A percentile compares a stretch with the other conserved stretches of the same genome.
Evolutionary conservation across 2,113 vertebrate species (phyloP).

Genomic region (Brevimyrus niger): DNA sequence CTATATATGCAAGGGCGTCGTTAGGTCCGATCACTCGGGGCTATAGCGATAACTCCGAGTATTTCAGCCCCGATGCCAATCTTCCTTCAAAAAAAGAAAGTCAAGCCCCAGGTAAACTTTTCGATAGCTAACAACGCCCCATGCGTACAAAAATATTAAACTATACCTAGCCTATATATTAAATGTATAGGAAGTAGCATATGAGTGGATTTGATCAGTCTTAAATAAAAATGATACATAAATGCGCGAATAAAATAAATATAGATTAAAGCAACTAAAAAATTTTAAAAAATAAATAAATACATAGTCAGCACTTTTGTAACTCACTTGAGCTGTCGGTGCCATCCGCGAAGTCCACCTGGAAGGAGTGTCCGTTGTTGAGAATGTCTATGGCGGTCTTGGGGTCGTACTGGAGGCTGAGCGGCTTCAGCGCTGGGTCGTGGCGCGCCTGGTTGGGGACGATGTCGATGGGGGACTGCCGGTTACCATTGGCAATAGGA

Average conservation of each 20-base stretch:
- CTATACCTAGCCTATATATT: background rate
- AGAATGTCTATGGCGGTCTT: slow-evolving; percentile 72
- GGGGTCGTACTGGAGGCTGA: slow-evolving; percentile 73
- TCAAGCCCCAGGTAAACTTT: too few species aligned
- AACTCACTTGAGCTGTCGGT: slow-evolving; percentile 78
- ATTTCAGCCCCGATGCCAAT: too few species aligned
- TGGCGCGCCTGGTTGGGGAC: slow-evolving; percentile 68
- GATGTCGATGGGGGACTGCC: slow-evolving; percentile 91
- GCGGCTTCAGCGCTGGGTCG: slow-evolving; percentile 67
- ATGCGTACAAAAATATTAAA: background rate
- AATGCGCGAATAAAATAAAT: background rate
- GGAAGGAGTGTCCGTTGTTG: slow-evolving; percentile 87
- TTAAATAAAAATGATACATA: background rate
- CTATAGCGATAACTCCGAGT: too few species aligned
- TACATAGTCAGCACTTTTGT: background rate
- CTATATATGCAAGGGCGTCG: background rate
- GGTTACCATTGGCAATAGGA: slow-evolving; percentile 73
- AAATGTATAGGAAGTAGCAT: background rate
- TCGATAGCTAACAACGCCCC: too few species aligned
- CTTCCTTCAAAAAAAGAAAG: too few species aligned
- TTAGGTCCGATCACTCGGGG: too few species aligned
- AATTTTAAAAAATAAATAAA: background rate
- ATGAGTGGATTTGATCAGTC: background rate
- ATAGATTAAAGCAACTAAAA: background rate
- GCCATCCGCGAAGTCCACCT: slow-evolving; percentile 80